Conservation (phyloP, 1,140 invertebrate genomes). For the Drosophila triauraria region DNA sequence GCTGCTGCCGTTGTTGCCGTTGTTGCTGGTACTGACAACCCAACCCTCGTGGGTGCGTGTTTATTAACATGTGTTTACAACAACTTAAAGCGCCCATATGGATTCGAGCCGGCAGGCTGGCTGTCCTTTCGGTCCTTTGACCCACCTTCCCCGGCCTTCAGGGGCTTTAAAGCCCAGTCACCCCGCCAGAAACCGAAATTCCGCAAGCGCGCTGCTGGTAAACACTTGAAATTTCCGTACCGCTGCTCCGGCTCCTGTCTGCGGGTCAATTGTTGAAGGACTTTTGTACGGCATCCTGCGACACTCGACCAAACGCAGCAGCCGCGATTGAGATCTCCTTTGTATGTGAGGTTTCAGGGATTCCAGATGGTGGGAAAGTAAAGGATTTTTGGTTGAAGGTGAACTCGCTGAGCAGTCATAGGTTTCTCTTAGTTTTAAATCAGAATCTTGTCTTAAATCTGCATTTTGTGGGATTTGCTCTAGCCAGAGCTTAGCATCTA, state of each 20-base stretch:
- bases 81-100: conserved; percentile 80
- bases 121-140: background rate
- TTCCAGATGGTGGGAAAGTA: conserved; percentile 31
- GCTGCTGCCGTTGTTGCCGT: conserved; percentile 21
- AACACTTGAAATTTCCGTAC: conserved; percentile 76
- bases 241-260: conserved; percentile 53
- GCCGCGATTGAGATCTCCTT: conserved; percentile 34
- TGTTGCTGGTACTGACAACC: conserved; percentile 73
- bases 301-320: conserved; percentile 30
- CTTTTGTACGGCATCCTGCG: conserved; percentile 27
- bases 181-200: conserved; percentile 10
- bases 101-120: conserved; percentile 21
- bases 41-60: conserved; percentile 58
- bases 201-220: conserved; percentile 72
- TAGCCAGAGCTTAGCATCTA: background rate
- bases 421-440: background rate
- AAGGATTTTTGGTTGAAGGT: background rate
- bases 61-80: conserved; percentile 84
- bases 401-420: too few relatives aligned
- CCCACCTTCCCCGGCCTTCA: conserved; percentile 6
- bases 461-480: too few relatives aligned
- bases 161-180: conserved; percentile 7
- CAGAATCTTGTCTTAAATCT: too few relatives aligned
- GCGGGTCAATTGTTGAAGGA: conserved; percentile 53
- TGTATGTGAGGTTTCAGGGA: background rate